Conservation (phyloP, 2,797 vertebrate species). For the Notoglanidium macrostoma region DNA sequence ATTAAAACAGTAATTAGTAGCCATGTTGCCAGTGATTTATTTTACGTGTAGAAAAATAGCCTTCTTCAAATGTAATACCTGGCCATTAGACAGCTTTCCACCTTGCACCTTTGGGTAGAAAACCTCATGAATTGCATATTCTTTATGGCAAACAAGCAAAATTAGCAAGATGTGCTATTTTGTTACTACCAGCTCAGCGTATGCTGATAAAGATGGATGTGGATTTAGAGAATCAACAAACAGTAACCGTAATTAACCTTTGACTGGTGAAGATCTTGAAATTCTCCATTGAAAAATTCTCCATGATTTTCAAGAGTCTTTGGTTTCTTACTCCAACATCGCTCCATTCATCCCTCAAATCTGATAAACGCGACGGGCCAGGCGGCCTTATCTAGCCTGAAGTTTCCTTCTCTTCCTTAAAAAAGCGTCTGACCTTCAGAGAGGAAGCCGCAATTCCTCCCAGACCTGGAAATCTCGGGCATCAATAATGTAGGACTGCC, state of each 20-base stretch:
- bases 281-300: neutral
- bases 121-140: neutral
- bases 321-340: neutral
- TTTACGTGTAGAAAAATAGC: neutral
- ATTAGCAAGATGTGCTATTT: neutral
- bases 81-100: neutral
- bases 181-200: neutral
- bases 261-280: neutral
- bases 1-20: too few species aligned
- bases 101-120: neutral
- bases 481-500: conserved; percentile 73
- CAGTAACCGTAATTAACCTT: neutral
- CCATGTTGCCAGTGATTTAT: neutral
- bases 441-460: conserved; percentile 38
- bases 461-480: conserved; percentile 71
- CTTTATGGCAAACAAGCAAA: neutral
- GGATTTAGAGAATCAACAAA: neutral
- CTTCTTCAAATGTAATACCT: neutral
- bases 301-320: neutral
- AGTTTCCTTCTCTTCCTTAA: conserved; percentile 34
- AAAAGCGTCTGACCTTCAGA: conserved; percentile 50
- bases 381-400: conserved; percentile 46
- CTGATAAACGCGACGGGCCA: conserved; percentile 39
- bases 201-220: neutral
- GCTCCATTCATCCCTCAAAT: conserved; percentile 25